These are phyloP conservation scores for Heliconius charithonia DNA, from an alignment of 2,888 invertebrate genomes.

Conservation along the genomic window DNA sequence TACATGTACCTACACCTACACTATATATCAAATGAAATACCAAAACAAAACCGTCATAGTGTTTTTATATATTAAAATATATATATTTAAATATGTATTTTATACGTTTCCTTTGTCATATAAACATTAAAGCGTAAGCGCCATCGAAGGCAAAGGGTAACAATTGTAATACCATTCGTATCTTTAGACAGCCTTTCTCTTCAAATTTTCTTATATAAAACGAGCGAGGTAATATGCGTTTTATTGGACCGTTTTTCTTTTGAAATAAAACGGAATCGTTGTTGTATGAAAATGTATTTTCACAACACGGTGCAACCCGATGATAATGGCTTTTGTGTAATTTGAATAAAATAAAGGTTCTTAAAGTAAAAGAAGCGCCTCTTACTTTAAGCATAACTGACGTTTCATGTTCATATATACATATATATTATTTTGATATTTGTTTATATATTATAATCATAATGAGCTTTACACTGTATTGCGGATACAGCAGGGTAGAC, in stretches of 20 bases:
- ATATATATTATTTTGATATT: not conserved
- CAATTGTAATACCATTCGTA: slow-evolving; percentile 74
- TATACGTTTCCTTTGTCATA: slow-evolving; percentile 14
- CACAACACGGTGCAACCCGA: slow-evolving; percentile 43
- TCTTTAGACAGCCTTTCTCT: slow-evolving; percentile 67
- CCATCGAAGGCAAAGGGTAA: slow-evolving; percentile 70
- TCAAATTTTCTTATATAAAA: slow-evolving; percentile 73
- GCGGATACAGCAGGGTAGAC: not conserved
- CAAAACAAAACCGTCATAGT: not conserved
- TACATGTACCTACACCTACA: not conserved
- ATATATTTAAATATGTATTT: not conserved
- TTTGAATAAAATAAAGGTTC: slow-evolving; percentile 48
- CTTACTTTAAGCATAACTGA: not conserved
- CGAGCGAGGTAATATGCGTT: slow-evolving; percentile 71
- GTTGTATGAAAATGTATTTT: slow-evolving; percentile 58
- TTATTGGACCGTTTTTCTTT: slow-evolving; percentile 73
- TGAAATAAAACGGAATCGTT: slow-evolving; percentile 68
- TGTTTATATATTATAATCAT: not conserved
- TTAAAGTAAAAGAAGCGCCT: not conserved
- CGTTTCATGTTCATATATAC: not conserved
- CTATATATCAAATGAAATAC: not conserved
- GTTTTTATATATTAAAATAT: no score
- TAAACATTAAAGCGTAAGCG: slow-evolving; percentile 50
- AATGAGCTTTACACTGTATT: not conserved
- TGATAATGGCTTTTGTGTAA: slow-evolving; percentile 44